Conservation (phyloP, 2,888 invertebrate species). For the Apotomis betuletana region DNA sequence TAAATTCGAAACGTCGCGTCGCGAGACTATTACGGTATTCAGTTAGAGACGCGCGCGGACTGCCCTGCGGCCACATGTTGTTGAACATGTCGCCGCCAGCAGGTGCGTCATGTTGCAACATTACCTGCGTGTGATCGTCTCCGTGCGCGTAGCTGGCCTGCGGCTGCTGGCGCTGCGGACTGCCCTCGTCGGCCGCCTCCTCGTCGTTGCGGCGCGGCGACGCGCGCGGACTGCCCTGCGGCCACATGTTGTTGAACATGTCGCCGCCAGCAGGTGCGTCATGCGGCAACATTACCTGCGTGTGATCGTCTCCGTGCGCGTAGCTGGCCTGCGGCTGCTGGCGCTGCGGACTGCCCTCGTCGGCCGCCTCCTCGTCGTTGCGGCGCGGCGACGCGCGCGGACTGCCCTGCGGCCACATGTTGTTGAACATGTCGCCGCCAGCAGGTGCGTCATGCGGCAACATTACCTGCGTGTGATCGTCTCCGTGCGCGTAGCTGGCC, state of each 20-base stretch:
- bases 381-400: conserved; percentile 59
- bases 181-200: conserved; percentile 54
- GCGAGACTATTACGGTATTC: too few species aligned
- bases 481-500: conserved; percentile 51
- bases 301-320: conserved; percentile 56
- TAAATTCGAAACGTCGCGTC: too few species aligned
- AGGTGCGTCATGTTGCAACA: conserved; percentile 84
- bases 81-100: conserved; percentile 89
- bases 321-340: conserved; percentile 48
- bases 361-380: conserved; percentile 53
- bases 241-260: conserved; percentile 86
- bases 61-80: conserved; percentile 68
- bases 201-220: conserved; percentile 55
- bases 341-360: conserved; percentile 56
- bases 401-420: conserved; percentile 63
- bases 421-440: conserved; percentile 89
- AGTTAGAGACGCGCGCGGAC: conserved; percentile 51
- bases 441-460: conserved; percentile 84
- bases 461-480: conserved; percentile 53
- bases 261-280: conserved; percentile 87
- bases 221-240: conserved; percentile 57
- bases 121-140: conserved; percentile 55
- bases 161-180: conserved; percentile 55
- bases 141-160: conserved; percentile 49
- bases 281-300: conserved; percentile 64